These are phyloP conservation scores for Tenualosa thibaudeaui DNA, from an alignment of 2,797 vertebrate species.

Conservation along the genomic window DNA sequence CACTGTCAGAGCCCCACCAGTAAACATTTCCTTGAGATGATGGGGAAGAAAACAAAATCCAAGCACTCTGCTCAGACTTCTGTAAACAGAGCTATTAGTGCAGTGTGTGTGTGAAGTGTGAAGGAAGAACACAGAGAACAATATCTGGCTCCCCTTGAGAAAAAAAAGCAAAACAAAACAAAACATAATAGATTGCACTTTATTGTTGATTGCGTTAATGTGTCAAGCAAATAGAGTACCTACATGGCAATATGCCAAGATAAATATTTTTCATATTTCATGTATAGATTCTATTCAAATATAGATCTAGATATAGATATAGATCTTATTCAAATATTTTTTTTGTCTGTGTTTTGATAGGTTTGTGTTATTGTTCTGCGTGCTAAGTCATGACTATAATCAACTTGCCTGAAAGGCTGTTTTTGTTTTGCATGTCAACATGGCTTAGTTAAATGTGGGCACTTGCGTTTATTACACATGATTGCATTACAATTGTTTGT, in stretches of 20 bases:
- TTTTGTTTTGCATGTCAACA: background rate
- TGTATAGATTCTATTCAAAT: background rate
- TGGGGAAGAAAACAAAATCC: conserved; percentile 69
- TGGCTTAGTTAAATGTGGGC: background rate
- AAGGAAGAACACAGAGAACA: background rate
- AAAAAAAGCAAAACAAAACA: background rate
- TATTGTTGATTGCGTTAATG: background rate
- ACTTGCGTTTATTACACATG: background rate
- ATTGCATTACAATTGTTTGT: background rate
- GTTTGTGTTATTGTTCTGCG: background rate
- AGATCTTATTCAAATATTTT: background rate
- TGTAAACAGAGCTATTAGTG: conserved; percentile 19
- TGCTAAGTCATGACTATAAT: background rate
- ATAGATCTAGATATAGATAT: too few species aligned
- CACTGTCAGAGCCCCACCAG: conserved; percentile 68
- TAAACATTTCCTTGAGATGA: conserved; percentile 75
- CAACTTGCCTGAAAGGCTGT: background rate
- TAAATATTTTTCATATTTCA: background rate
- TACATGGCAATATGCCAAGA: background rate
- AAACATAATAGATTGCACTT: conserved; percentile 9
- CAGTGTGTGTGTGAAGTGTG: background rate
- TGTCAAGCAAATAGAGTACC: background rate
- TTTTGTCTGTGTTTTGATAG: too few species aligned
- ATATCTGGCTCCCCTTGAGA: background rate
- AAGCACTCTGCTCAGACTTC: conserved; percentile 54